Evolutionary conservation across 2,113 vertebrate genomes (phyloP).

Genomic region (Halichoerus grypus): DNA sequence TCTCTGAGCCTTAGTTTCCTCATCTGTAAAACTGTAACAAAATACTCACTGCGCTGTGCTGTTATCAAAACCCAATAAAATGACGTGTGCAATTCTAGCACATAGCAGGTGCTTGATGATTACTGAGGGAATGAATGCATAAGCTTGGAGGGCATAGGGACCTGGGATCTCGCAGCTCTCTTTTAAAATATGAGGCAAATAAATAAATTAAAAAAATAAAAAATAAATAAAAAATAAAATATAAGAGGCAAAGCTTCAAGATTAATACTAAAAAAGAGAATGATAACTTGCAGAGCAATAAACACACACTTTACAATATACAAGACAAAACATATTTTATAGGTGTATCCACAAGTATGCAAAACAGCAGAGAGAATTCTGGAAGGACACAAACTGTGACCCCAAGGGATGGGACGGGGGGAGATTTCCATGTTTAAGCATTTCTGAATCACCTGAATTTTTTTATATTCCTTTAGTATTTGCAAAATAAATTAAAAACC

Average conservation of each 20-base stretch:
- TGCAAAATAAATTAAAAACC: constrained; percentile 45
- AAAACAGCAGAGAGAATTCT: neutral
- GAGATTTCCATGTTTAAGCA: neutral
- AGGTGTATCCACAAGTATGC: neutral
- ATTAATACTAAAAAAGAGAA: neutral
- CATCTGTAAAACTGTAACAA: neutral
- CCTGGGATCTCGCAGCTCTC: neutral
- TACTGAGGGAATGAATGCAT: neutral
- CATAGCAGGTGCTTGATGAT: neutral
- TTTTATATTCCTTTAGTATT: neutral
- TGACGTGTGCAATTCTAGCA: too few relatives aligned
- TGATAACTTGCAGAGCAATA: neutral
- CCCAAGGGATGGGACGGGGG: neutral
- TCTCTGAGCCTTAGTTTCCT: neutral
- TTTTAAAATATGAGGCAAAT: neutral
- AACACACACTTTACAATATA: neutral
- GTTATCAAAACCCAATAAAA: neutral
- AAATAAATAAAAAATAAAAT: too few relatives aligned
- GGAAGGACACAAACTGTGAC: neutral
- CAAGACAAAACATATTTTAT: neutral
- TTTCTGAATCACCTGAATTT: neutral
- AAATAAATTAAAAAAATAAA: too few relatives aligned
- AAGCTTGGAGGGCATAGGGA: neutral
- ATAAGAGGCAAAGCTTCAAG: neutral
- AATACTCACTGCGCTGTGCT: neutral